These are phyloP conservation scores for Oxyruncus cristatus DNA, from an alignment of 2,113 vertebrate genomes.

Conservation along the genomic window DNA sequence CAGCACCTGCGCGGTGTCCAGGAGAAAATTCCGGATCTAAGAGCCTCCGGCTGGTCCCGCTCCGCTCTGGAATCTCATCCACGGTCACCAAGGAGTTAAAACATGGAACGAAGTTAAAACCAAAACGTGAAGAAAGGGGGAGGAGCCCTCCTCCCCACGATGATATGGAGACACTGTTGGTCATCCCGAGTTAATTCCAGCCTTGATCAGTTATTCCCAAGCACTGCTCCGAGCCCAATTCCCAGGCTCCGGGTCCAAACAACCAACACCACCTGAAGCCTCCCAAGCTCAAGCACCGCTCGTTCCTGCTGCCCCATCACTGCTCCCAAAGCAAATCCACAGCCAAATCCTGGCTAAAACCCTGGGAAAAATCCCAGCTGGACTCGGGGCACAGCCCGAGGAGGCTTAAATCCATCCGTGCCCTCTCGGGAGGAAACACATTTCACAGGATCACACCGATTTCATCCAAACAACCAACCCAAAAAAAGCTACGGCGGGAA, in stretches of 20 bases:
- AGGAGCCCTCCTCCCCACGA: background rate
- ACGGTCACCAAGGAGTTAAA: background rate
- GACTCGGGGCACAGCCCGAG: fast-evolving
- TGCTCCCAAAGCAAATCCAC: background rate
- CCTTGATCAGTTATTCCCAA: background rate
- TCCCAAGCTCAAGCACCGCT: background rate
- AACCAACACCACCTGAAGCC: fast-evolving
- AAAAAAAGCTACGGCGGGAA: background rate
- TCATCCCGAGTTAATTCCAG: background rate
- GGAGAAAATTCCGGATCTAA: background rate
- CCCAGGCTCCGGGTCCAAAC: background rate
- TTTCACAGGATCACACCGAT: background rate
- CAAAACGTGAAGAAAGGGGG: background rate
- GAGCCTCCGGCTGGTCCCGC: constrained; percentile 6
- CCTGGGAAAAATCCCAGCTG: background rate
- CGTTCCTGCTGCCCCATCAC: background rate
- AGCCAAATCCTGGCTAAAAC: background rate
- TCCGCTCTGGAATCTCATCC: background rate
- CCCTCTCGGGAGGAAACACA: background rate
- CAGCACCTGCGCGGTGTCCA: background rate
- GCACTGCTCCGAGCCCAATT: background rate
- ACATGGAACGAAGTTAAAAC: background rate
- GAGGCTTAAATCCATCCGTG: background rate
- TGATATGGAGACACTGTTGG: fast-evolving
- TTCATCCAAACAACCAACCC: background rate